Evolutionary conservation across 2,113 vertebrate genomes (phyloP).

Genomic region (Notiomystis cincta): DNA sequence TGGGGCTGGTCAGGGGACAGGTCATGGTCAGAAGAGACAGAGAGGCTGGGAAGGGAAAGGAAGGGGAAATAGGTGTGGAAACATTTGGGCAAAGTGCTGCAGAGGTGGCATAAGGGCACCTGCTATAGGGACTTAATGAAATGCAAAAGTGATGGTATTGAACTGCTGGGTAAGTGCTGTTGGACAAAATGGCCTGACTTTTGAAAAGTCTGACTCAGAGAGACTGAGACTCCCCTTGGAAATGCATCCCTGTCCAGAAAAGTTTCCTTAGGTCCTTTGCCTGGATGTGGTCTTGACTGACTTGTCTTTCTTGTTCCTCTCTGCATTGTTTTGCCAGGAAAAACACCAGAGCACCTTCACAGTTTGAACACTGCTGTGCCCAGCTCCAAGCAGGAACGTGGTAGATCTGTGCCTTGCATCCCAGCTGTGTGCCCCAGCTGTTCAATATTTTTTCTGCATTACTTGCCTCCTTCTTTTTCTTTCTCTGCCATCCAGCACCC

Average conservation of each 20-base stretch:
- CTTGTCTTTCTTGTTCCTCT: background rate
- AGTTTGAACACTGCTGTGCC: background rate
- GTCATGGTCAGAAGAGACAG: background rate
- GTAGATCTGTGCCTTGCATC: background rate
- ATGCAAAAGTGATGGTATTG: background rate
- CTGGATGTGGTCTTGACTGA: background rate
- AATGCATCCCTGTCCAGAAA: background rate
- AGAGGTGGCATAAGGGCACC: background rate
- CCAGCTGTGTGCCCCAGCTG: background rate
- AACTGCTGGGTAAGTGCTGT: background rate
- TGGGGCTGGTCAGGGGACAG: background rate
- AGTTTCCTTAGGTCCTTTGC: background rate
- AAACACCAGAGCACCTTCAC: background rate
- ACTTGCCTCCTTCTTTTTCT: background rate
- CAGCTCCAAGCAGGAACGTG: background rate
- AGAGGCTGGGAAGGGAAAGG: background rate
- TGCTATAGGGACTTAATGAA: background rate
- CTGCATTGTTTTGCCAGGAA: background rate
- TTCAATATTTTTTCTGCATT: background rate
- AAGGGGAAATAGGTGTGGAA: background rate
- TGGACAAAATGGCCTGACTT: background rate
- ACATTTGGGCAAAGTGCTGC: background rate
- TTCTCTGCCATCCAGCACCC: background rate
- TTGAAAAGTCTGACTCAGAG: background rate
- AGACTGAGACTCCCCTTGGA: background rate